Percentiles rank a stretch among this genome's conserved stretches.
These are phyloP conservation scores for Urocyon cinereoargenteus DNA, from an alignment of 2,797 vertebrate genomes.

Conservation along the genomic window DNA sequence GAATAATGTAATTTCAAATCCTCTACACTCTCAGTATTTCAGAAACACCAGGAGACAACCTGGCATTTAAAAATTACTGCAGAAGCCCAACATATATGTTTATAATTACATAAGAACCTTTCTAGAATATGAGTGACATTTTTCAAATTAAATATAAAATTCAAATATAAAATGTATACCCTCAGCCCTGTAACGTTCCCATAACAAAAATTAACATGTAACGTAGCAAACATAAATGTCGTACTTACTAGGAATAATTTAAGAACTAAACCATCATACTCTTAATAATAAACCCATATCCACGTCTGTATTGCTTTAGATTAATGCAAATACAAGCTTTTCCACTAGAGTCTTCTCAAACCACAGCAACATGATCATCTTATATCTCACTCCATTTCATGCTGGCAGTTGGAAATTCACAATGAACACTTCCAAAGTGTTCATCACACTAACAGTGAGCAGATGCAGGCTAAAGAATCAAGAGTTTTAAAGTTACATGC, in stretches of 20 bases:
- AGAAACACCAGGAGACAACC: background rate
- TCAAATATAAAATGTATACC: background rate
- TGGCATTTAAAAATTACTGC: background rate
- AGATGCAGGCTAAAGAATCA: background rate
- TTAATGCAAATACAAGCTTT: background rate
- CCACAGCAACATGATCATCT: background rate
- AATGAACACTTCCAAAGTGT: background rate
- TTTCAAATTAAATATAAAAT: slow-evolving; percentile 34
- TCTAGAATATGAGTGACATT: background rate
- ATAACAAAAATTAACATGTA: background rate
- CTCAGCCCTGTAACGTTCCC: background rate
- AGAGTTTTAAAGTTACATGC: background rate
- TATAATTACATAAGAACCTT: slow-evolving; percentile 28
- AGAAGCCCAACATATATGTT: background rate
- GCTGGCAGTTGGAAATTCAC: slow-evolving; percentile 7
- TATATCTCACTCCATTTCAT: background rate
- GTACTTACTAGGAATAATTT: background rate
- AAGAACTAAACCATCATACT: background rate
- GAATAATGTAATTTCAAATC: background rate
- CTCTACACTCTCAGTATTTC: background rate
- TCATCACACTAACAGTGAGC: background rate
- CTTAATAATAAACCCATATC: background rate
- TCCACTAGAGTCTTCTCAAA: background rate
- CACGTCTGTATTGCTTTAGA: background rate
- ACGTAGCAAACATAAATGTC: background rate